Conservation (phyloP, 1,140 invertebrate species). For the Camponotus vicinus region DNA sequence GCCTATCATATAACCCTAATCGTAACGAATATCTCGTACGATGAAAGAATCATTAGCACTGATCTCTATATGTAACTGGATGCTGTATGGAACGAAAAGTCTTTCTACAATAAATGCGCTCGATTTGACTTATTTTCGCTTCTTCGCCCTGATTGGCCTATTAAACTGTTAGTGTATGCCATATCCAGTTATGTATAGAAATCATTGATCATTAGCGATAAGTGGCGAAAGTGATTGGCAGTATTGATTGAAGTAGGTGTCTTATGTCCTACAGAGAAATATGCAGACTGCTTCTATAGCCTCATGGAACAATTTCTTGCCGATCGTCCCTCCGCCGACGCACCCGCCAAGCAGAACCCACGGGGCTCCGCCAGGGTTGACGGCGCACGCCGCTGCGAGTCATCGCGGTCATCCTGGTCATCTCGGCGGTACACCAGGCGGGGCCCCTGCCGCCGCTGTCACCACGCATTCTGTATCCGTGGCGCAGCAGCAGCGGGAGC, state of each 20-base stretch:
- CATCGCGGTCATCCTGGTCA: conserved; percentile 78
- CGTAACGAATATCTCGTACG: neutral
- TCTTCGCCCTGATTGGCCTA: no score
- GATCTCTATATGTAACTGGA: no score
- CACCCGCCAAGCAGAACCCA: conserved; percentile 73
- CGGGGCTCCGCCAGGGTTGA: conserved; percentile 74
- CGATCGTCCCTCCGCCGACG: conserved; percentile 78
- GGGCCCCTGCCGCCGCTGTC: conserved; percentile 67
- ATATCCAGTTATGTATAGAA: no score
- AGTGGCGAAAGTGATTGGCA: conserved; percentile 71
- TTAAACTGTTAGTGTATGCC: no score
- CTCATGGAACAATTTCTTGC: conserved; percentile 83
- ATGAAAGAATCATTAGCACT: neutral
- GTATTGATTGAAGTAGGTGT: conserved; percentile 85
- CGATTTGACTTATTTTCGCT: no score
- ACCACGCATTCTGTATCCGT: conserved; percentile 79
- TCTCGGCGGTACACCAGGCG: conserved; percentile 72
- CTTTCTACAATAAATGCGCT: no score
- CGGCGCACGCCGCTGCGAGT: conserved; percentile 67
- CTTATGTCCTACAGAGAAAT: conserved; percentile 84
- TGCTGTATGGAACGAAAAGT: no score
- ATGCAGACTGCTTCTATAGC: conserved; percentile 82
- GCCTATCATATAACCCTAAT: neutral
- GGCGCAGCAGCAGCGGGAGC: conserved; percentile 78
- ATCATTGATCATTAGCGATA: neutral